These are phyloP conservation scores for Larimichthys polyactis DNA, from an alignment of 2,113 vertebrate species.

Conservation along the genomic window DNA sequence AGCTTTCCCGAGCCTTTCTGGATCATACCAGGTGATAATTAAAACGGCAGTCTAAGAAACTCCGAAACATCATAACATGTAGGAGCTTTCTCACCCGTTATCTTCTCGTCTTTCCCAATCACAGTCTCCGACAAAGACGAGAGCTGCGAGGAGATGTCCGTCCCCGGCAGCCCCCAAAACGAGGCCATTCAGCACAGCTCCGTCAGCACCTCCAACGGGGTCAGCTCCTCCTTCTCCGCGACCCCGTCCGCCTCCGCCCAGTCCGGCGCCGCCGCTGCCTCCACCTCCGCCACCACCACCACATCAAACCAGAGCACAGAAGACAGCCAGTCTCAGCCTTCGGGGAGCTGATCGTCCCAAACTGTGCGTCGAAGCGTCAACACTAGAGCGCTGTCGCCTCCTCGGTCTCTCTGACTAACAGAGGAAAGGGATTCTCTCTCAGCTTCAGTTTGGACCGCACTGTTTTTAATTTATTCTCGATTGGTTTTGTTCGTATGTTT, in stretches of 20 bases:
- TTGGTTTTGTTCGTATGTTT: slow-evolving; percentile 65
- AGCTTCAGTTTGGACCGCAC: slow-evolving; percentile 85
- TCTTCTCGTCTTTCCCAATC: neutral
- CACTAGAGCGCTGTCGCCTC: slow-evolving; percentile 66
- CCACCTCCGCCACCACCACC: slow-evolving; percentile 83
- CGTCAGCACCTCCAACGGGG: slow-evolving; percentile 97
- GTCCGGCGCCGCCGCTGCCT: slow-evolving; percentile 78
- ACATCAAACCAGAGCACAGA: slow-evolving; percentile 93
- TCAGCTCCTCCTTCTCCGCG: slow-evolving; percentile 89
- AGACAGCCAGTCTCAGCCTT: slow-evolving; percentile 88
- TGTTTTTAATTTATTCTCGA: slow-evolving; percentile 73
- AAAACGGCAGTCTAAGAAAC: neutral
- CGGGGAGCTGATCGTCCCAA: slow-evolving; percentile 93
- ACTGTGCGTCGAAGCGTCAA: slow-evolving; percentile 67
- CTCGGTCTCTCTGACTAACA: slow-evolving; percentile 84
- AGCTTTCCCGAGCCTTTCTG: slow-evolving; percentile 39
- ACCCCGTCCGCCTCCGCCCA: slow-evolving; percentile 86
- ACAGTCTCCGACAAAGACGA: slow-evolving; percentile 94
- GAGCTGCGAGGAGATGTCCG: slow-evolving; percentile 94
- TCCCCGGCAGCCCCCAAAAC: slow-evolving; percentile 93
- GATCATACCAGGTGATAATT: slow-evolving; percentile 31
- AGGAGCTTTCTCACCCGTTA: neutral
- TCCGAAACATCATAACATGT: neutral
- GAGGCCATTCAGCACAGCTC: slow-evolving; percentile 99
- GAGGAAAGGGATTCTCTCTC: slow-evolving; percentile 70